Evolutionary conservation across 1,140 invertebrate genomes (phyloP), one percentile per base, ranked within the genome.

Genomic region (Hesperophylax magnus): DNA sequence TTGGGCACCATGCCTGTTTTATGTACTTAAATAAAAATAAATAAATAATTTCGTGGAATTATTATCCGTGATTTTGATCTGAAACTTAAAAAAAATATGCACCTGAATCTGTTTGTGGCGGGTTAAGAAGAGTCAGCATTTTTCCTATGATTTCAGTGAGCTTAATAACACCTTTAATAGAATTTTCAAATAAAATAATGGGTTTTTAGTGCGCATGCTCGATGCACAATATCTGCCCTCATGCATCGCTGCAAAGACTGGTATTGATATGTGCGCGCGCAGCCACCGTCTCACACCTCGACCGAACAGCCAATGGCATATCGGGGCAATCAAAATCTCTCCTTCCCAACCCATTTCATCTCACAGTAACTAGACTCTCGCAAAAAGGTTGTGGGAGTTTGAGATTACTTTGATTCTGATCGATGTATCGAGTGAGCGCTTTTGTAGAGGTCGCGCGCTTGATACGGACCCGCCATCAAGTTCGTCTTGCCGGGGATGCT

Each of bases 251-350:
- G 72, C 72, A 76, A 60, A 60, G 15, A 18, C 18, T 17, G 14
- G 72, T 76, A 76, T 76, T 76, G 72, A 76, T 61, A n/a, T 76
- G 54, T 76, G 72, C 72, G 72, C 72, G 72, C 72, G 72, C 72
- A 76, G 14, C 53, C 22, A 11, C 15, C n/a, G 9, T 6, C 72
- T 60, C 34, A 60, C 72, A 76, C 72, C 72, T 34, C 24, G 9
- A 58, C 1, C 24, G 34, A 76, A 52, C 72, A 34, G 22, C 72
- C 72, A 76, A 76, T 76, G 53, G 69, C 22, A 24, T 14, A 54
- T 27, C 69, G 15, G 27, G 52, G 47, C 47, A 52, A 72, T 54
- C 69, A 72, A 56, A 20, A 8, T 24, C 54, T 72, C 54, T n/a
- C 69, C n/a, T 52, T 31, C n/a, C 11, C 47, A 22, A 22, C 20